A percentile compares a stretch with the other conserved stretches of the same genome.
Evolutionary conservation across 2,797 vertebrate species (phyloP).

Genomic region (Anabacerthia variegaticeps): DNA sequence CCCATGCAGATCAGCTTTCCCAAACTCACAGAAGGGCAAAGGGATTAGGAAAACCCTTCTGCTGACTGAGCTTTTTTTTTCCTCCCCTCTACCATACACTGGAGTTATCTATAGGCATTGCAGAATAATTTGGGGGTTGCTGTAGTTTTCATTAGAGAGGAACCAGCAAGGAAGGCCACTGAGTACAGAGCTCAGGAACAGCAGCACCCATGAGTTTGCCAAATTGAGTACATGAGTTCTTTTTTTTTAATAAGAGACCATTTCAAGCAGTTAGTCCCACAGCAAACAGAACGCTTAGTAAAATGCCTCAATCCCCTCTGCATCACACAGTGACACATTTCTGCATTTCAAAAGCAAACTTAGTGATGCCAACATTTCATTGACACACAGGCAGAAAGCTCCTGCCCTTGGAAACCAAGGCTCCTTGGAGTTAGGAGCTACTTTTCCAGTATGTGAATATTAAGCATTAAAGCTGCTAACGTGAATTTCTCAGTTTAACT

Average conservation of each 20-base stretch:
- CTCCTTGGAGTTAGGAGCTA: background rate
- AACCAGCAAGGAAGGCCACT: background rate
- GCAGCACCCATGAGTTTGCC: background rate
- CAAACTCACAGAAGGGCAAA: background rate
- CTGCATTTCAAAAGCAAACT: background rate
- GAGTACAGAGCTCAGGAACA: background rate
- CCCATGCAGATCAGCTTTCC: background rate
- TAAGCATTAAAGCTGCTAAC: constrained; percentile 3
- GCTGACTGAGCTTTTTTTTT: background rate
- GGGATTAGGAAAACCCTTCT: background rate
- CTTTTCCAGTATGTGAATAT: background rate
- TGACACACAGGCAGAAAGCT: background rate
- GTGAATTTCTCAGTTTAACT: constrained; percentile 45
- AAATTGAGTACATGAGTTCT: background rate
- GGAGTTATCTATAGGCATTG: background rate
- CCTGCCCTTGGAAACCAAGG: background rate
- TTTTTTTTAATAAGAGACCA: background rate
- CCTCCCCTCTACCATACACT: background rate
- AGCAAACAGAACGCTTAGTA: background rate
- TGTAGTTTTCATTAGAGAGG: background rate
- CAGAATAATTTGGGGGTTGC: background rate
- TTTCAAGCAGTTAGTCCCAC: background rate
- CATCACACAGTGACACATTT: background rate
- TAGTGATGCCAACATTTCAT: background rate
- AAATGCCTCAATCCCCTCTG: background rate